Evolutionary conservation across 2,797 vertebrate species (phyloP).

Genomic region (Nyctibius grandis): DNA sequence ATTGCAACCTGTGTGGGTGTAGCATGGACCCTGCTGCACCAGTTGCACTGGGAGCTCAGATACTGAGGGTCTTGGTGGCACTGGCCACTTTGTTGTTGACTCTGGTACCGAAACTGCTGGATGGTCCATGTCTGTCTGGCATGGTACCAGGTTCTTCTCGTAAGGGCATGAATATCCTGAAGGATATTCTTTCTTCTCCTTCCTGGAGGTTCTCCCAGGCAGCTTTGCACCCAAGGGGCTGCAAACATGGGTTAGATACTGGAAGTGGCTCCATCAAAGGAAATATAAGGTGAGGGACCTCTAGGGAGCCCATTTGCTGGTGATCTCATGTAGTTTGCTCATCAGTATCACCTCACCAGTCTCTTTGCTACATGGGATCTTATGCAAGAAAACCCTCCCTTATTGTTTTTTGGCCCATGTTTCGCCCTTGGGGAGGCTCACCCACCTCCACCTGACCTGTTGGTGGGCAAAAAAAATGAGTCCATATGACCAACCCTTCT

Average conservation of each 20-base stretch:
- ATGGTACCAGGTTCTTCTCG: not conserved
- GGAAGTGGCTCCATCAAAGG: not conserved
- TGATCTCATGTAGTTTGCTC: not conserved
- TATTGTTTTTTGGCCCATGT: accelerated
- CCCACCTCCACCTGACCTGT: accelerated
- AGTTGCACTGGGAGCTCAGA: not conserved
- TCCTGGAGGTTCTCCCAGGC: not conserved
- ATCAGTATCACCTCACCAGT: not conserved
- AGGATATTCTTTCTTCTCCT: not conserved
- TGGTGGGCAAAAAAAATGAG: not conserved
- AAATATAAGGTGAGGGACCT: not conserved
- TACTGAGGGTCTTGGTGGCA: not conserved
- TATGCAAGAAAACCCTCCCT: not conserved
- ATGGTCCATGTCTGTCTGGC: not conserved
- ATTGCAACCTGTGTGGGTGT: accelerated
- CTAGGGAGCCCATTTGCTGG: not conserved
- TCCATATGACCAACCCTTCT: not conserved
- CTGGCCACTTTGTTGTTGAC: not conserved
- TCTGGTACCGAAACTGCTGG: not conserved
- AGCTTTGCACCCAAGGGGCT: not conserved
- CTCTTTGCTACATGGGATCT: not conserved
- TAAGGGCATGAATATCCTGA: not conserved
- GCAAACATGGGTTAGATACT: not conserved
- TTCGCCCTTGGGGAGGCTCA: not conserved
- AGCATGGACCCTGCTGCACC: not conserved